Evolutionary conservation across 37 sponge, comb jelly and placozoan species (phyloP).

Genomic region (Cladorhizidae sp.): DNA sequence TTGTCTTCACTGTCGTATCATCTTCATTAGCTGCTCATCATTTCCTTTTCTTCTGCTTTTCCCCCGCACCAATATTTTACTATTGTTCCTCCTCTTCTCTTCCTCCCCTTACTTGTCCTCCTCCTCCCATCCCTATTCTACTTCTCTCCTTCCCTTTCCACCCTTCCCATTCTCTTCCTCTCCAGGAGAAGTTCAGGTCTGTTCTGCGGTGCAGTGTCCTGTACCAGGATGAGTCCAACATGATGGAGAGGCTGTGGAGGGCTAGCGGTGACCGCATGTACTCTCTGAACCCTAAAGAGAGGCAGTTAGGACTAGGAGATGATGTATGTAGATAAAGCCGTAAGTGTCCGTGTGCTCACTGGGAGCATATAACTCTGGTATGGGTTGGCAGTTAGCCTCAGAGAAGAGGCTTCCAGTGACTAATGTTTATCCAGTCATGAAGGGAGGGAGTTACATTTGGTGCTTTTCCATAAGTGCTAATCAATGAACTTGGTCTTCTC

Average conservation of each 20-base stretch:
- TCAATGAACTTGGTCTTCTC: too few species aligned
- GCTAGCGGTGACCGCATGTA: slow-evolving; percentile 66
- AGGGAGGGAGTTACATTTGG: too few species aligned
- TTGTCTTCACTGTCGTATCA: too few species aligned
- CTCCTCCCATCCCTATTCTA: background rate
- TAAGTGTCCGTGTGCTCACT: background rate
- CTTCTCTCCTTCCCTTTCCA: background rate
- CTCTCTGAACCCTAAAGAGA: slow-evolving; percentile 51
- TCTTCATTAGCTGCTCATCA: background rate
- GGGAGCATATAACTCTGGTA: too few species aligned
- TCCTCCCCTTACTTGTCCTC: background rate
- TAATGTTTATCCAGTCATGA: too few species aligned
- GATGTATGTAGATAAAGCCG: slow-evolving; percentile 38
- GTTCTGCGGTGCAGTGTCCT: slow-evolving; percentile 51
- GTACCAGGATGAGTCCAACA: slow-evolving; percentile 18
- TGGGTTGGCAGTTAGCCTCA: too few species aligned
- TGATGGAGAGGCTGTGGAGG: slow-evolving; percentile 64
- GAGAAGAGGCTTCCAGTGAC: too few species aligned
- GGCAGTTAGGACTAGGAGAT: slow-evolving; percentile 70
- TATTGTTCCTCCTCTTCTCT: background rate
- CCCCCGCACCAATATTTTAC: background rate
- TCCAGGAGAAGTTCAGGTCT: slow-evolving; percentile 59
- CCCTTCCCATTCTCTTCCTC: background rate
- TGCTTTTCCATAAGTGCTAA: too few species aligned
- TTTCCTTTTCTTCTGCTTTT: background rate